Percentiles rank a stretch among this genome's conserved stretches.
These are phyloP conservation scores for Priocnemis perturbator DNA, from an alignment of 2,888 invertebrate genomes.

Conservation along the genomic window DNA sequence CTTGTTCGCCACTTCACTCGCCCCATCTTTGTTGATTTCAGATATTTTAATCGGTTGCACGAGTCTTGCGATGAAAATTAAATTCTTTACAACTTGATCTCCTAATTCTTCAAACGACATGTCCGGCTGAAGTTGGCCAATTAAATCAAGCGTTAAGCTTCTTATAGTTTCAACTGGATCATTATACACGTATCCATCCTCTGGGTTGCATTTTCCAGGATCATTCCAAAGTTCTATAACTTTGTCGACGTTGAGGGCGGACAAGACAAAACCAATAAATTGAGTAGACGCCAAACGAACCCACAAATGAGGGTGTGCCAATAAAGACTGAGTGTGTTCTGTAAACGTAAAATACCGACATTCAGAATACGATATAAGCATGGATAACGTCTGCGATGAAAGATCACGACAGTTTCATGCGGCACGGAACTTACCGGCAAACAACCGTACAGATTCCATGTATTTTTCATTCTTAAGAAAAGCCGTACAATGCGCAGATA, in stretches of 20 bases:
- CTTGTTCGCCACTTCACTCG: slow-evolving; percentile 25
- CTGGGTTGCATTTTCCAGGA: slow-evolving; percentile 70
- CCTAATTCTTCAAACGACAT: slow-evolving; percentile 84
- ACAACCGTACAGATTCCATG: slow-evolving; percentile 75
- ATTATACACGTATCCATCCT: slow-evolving; percentile 79
- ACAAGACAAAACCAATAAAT: slow-evolving; percentile 84
- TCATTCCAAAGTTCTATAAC: slow-evolving; percentile 58
- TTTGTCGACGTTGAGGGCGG: slow-evolving; percentile 79
- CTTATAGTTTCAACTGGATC: slow-evolving; percentile 81
- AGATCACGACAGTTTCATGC: not conserved
- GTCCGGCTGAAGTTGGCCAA: slow-evolving; percentile 84
- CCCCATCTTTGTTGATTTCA: slow-evolving; percentile 42
- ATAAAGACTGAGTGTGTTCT: slow-evolving; percentile 82
- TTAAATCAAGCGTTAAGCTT: slow-evolving; percentile 84
- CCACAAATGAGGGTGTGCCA: slow-evolving; percentile 92
- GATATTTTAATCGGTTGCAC: slow-evolving; percentile 76
- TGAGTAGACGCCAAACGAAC: slow-evolving; percentile 87
- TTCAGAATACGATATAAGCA: not conserved
- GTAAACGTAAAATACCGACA: slow-evolving; percentile 72
- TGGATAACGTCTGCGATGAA: not conserved
- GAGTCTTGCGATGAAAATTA: slow-evolving; percentile 83
- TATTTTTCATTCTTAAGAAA: slow-evolving; percentile 78
- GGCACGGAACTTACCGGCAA: slow-evolving; percentile 60
- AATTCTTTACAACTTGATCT: slow-evolving; percentile 84
- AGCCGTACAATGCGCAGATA: slow-evolving; percentile 80